phyloP scores from a whole-genome alignment of 2,797 vertebrate genomes.

The Phrynocephalus forsythii region DNA sequence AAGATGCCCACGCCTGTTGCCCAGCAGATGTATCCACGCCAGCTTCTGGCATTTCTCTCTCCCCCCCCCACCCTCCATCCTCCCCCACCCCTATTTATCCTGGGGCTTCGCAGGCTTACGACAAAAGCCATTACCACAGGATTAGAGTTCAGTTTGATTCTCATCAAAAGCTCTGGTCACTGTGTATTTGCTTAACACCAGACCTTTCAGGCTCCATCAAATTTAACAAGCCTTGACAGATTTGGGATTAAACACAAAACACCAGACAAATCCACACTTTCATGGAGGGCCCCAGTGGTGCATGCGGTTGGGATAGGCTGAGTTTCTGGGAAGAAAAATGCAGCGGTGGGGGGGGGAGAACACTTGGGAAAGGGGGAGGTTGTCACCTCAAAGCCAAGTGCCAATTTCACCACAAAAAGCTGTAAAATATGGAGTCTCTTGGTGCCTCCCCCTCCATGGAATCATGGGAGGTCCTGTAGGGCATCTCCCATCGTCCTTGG shows the following conservation, averaged over 20 bases:
- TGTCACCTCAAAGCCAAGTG: not conserved
- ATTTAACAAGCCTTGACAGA: slow-evolving; percentile 74
- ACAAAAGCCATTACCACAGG: slow-evolving; percentile 66
- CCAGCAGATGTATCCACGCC: not conserved
- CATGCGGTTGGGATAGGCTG: slow-evolving; percentile 46
- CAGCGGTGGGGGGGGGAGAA: not conserved
- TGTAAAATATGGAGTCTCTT: not conserved
- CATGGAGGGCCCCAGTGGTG: slow-evolving; percentile 50
- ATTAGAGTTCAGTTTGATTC: slow-evolving; percentile 71
- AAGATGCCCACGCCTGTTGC: not conserved
- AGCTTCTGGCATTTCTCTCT: not conserved
- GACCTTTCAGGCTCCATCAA: slow-evolving; percentile 75
- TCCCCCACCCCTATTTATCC: not conserved
- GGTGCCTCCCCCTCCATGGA: not conserved
- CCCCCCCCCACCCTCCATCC: too few relatives aligned
- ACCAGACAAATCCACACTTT: slow-evolving; percentile 73
- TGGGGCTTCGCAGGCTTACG: slow-evolving; percentile 38
- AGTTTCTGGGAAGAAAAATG: slow-evolving; percentile 2
- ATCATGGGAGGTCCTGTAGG: not conserved
- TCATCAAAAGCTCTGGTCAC: slow-evolving; percentile 74
- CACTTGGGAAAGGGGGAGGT: not conserved
- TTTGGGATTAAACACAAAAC: slow-evolving; percentile 75
- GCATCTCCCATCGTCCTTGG: not conserved
- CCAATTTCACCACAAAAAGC: not conserved
- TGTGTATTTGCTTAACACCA: slow-evolving; percentile 71